Conservation (phyloP, 2,113 vertebrate genomes). For the Prolemur simus region DNA sequence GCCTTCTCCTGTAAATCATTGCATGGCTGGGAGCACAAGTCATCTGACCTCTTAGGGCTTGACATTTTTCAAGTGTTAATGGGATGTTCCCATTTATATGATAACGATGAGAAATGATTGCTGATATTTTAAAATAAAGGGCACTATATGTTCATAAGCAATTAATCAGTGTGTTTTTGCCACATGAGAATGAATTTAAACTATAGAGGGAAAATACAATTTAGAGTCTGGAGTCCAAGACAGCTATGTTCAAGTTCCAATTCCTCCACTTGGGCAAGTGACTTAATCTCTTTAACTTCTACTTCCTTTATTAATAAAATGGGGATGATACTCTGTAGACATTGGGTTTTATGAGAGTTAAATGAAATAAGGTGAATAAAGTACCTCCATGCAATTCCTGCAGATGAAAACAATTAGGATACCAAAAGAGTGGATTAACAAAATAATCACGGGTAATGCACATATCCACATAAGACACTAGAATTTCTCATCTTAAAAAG, state of each 20-base stretch:
- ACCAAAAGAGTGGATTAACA: not conserved
- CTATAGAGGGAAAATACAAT: conserved; percentile 27
- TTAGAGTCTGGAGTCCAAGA: not conserved
- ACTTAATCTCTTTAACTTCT: not conserved
- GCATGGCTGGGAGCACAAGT: not conserved
- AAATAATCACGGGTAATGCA: not conserved
- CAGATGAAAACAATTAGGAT: not conserved
- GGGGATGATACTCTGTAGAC: not conserved
- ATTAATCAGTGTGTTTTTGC: conserved; percentile 62
- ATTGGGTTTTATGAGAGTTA: not conserved
- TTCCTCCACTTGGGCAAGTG: not conserved
- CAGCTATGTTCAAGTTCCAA: not conserved
- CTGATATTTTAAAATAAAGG: conserved; percentile 77
- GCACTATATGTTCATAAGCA: conserved; percentile 59
- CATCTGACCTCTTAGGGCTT: conserved; percentile 50
- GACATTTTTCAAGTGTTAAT: conserved; percentile 75
- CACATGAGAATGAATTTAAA: conserved; percentile 11
- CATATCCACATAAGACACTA: not conserved
- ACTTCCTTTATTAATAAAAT: not conserved
- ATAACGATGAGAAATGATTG: conserved; percentile 62
- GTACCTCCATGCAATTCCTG: not conserved
- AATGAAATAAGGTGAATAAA: not conserved
- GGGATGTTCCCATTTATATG: conserved; percentile 54
- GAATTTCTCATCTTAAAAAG: not conserved
- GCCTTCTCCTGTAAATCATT: conserved; percentile 9